Evolutionary conservation across 2,113 vertebrate genomes (phyloP).

Genomic region (Tautogolabrus adspersus): DNA sequence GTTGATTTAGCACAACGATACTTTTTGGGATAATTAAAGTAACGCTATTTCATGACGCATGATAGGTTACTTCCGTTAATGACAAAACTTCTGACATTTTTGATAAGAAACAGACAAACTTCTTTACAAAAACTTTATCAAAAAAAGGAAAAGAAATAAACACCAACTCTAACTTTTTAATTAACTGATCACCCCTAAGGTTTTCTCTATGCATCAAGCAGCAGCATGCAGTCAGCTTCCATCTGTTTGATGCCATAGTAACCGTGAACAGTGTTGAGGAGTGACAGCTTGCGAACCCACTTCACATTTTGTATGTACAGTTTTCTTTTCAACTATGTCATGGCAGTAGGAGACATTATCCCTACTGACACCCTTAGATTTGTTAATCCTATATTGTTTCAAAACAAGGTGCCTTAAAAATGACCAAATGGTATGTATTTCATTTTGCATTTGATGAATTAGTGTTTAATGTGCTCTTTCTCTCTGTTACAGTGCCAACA

Average conservation of each 20-base stretch:
- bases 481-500: conserved; percentile 88
- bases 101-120: no score
- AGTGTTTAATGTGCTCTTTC: neutral
- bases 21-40: no score
- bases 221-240: conserved; percentile 59
- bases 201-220: conserved; percentile 32
- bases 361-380: neutral
- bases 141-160: no score
- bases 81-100: no score
- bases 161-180: no score
- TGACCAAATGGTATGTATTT: neutral
- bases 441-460: neutral
- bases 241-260: conserved; percentile 65
- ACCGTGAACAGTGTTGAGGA: conserved; percentile 29
- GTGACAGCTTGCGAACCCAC: conserved; percentile 54
- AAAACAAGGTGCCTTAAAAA: neutral
- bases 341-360: neutral
- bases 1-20: no score
- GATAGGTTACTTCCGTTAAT: no score
- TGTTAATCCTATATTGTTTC: neutral
- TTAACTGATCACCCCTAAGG: neutral
- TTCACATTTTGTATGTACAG: conserved; percentile 43
- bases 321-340: neutral
- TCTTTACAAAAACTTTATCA: no score
- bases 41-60: no score